These are phyloP conservation scores for Orcinus orca DNA, from an alignment of 2,113 vertebrate genomes.

Conservation along the genomic window DNA sequence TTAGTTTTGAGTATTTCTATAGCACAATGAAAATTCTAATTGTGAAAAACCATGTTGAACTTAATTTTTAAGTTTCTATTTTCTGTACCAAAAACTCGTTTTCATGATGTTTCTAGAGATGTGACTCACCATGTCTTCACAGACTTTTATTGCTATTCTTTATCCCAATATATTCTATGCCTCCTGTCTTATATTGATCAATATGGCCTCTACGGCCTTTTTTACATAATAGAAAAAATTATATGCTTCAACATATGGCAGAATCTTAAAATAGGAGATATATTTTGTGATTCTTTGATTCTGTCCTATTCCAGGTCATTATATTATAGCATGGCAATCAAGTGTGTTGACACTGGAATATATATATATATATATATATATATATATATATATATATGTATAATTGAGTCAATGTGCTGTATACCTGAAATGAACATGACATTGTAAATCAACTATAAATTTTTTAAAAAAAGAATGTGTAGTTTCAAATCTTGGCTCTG, in stretches of 20 bases:
- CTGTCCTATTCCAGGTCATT: neutral
- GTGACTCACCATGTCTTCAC: neutral
- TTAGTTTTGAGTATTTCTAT: neutral
- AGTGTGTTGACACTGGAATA: neutral
- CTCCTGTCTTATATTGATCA: neutral
- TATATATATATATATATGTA: neutral
- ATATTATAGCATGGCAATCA: neutral
- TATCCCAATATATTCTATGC: neutral
- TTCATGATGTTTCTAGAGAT: neutral
- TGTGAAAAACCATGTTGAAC: neutral
- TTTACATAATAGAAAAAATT: neutral
- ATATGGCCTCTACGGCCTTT: neutral
- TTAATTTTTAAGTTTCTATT: neutral
- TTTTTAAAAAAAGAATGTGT: too few species aligned
- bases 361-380: too few species aligned
- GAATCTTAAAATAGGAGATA: neutral
- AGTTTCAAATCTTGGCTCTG: neutral
- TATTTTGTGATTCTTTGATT: neutral
- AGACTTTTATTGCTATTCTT: neutral
- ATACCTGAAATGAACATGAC: neutral
- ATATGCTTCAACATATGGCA: neutral
- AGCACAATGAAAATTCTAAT: neutral
- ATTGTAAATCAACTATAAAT: neutral
- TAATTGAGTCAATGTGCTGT: neutral
- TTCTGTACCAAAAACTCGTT: neutral